Base-by-base conservation (phyloP, 2,113 vertebrate genomes). In the Mohoua ochrocephala region DNA sequence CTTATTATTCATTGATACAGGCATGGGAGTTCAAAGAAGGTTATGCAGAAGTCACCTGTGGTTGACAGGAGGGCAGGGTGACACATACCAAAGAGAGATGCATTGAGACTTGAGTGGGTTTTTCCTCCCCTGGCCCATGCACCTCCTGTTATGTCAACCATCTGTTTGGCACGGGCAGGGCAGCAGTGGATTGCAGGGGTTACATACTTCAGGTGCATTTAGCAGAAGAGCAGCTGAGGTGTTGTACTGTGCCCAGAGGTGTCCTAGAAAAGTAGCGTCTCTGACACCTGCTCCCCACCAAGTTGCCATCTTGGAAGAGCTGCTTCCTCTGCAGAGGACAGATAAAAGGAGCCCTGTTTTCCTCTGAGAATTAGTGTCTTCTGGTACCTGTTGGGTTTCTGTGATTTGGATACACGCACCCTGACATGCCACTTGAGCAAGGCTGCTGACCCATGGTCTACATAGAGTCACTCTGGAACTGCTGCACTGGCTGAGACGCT, bases 141-240 rank as follows among this genome's bases (percentile, higher is more conserved):
- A 17, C 27, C 45, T 74, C 35, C 7, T 24, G 33, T 37, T 45
- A 6, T 3, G 7, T 37, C 44, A 54, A 35, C 47, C 3, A 1
- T 39, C 53, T 35, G 21, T 63, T 63, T 28, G 5, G 26, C 6
- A 2, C 10, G 28, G 50, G 30, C 50, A 41, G 28, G 23, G 31
- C 60, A 74, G 53, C 30, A 60, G 15, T 11, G 21, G 21, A 10
- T 64, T 68, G 33, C 76, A 37, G 24, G 41, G 31, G 50, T 37
- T 68, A 11, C 0, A 0, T 77, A 15, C 22, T 37, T 50, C 0
- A 5, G 5, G 35, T 33, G 28, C 42, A 2, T 63, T 88, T 41
- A 85, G 65, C 21, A 35, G 41, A 54, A 63, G 63, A 37, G 75
- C 57, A 76, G 27, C 49, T 56, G 28, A 52, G 59, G 2, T 2